Evolutionary conservation across 1,140 invertebrate genomes (phyloP), one percentile per base, ranked within the genome.

Genomic region (Limonius californicus): DNA sequence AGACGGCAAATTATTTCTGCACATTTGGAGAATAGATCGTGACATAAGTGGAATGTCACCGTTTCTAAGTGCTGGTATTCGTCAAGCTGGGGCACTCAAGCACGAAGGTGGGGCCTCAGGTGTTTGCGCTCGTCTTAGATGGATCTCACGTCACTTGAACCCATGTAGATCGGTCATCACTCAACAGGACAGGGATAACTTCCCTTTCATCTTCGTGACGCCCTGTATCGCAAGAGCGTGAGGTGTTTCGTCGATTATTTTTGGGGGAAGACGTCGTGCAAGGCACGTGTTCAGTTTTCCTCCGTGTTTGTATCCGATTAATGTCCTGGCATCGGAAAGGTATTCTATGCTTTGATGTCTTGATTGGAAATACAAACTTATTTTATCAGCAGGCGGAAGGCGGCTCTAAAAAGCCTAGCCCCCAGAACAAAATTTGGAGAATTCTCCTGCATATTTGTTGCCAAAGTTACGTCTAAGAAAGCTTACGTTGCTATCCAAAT

Each of bases 41-140:
- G 57, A 68, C 66, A 60, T 68, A 69, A 69, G 66, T 69, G 68
- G 67, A 65, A 69, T 67, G 68, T 69, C 68, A 69, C 56, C 62
- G 63, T 61, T 43, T 53, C 59, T 67, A 67, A 67, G 65, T 69
- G 66, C 58, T 56, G 54, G 54, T 43, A 69, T 69, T 64, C 68
- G 66, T 69, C 63, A 61, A 39, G 47, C 30, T 23, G 57, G 20
- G 30, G 35, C 35, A 39, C n/a, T 39, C 35, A 18, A 21, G 20
- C 59, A 54, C 19, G 15, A 27, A 20, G 59, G 43, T 55, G 60
- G 35, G 16, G 57, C 64, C 59, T 50, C 64, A 66, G 64, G 64
- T 66, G 64, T 66, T 62, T 57, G 19, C 53, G 50, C 56, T 57
- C 61, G 56, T 56, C 56, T 60, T 62, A 66, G 64, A 66, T 66